Conservation (phyloP, 2,888 invertebrate genomes). For the Callimorpha dominula region DNA sequence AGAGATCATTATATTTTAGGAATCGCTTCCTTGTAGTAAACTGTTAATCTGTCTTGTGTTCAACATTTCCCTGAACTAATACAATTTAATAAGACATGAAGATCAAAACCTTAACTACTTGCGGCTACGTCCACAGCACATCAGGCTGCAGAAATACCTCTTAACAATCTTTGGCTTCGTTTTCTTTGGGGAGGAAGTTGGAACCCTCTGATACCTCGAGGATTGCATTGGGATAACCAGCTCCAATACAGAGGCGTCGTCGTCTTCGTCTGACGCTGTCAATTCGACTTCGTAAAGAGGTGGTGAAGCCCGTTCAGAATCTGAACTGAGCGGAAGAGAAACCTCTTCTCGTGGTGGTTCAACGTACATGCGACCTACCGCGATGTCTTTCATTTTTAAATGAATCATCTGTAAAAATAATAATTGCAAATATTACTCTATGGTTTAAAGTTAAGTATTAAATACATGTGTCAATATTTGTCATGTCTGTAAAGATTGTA, state of each 20-base stretch:
- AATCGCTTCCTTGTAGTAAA: background rate
- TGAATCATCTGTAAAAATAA: conserved; percentile 13
- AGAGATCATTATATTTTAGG: background rate
- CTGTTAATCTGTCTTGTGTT: background rate
- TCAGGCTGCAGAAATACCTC: conserved; percentile 55
- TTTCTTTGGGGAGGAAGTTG: conserved; percentile 68
- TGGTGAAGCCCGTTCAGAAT: conserved; percentile 67
- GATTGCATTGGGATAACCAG: conserved; percentile 77
- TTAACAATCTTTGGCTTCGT: conserved; percentile 49
- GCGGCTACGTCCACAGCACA: conserved; percentile 63
- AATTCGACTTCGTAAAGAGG: conserved; percentile 78
- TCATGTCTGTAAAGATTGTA: no score
- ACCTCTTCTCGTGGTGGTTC: background rate
- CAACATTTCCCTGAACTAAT: background rate
- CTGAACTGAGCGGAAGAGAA: conserved; percentile 1
- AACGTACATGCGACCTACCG: conserved; percentile 4
- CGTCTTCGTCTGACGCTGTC: conserved; percentile 81
- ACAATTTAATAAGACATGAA: background rate
- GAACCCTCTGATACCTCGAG: conserved; percentile 66
- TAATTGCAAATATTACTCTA: background rate
- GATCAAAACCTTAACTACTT: conserved; percentile 51
- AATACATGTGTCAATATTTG: no score
- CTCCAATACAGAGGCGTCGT: conserved; percentile 76
- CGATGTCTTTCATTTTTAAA: conserved; percentile 16
- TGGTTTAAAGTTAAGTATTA: background rate